phyloP scores from a whole-genome alignment of 92 coral and sea anemone genomes.

The Actinostola sp. region DNA sequence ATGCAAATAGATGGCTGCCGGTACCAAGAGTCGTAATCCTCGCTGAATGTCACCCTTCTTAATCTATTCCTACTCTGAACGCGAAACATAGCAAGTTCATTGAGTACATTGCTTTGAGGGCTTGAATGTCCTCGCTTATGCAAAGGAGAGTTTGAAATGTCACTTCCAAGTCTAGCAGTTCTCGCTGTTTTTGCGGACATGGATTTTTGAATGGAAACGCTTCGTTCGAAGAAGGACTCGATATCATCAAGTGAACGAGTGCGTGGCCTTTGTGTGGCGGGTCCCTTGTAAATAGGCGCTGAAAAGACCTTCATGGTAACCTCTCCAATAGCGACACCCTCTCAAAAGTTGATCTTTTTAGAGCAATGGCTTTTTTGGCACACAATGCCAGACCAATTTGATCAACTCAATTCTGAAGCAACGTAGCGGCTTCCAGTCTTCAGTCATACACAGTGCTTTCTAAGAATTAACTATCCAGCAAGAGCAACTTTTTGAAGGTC shows the following conservation, averaged over 20 bases:
- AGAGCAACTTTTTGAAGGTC: too few relatives aligned
- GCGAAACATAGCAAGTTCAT: neutral
- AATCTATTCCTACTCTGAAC: neutral
- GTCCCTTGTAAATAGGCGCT: neutral
- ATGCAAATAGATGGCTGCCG: neutral
- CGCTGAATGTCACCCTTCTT: slow-evolving; percentile 4
- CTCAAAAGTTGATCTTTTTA: neutral
- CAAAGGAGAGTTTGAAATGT: neutral
- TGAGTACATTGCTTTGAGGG: neutral
- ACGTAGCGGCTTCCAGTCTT: too few relatives aligned
- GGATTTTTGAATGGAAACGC: neutral
- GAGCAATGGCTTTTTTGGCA: too few relatives aligned
- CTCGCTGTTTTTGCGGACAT: neutral
- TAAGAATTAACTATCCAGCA: too few relatives aligned
- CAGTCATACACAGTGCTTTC: too few relatives aligned
- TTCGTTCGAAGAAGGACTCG: neutral
- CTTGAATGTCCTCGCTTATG: neutral
- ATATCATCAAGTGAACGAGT: slow-evolving; percentile 1
- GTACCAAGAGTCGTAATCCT: neutral
- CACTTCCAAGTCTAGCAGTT: neutral
- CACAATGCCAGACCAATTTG: too few relatives aligned
- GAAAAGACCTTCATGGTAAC: slow-evolving; percentile 10
- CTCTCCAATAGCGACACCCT: neutral
- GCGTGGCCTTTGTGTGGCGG: neutral
- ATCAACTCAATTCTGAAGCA: too few relatives aligned